Evolutionary conservation across 2,888 invertebrate genomes (phyloP).

Genomic region (Nomada goodeniana): DNA sequence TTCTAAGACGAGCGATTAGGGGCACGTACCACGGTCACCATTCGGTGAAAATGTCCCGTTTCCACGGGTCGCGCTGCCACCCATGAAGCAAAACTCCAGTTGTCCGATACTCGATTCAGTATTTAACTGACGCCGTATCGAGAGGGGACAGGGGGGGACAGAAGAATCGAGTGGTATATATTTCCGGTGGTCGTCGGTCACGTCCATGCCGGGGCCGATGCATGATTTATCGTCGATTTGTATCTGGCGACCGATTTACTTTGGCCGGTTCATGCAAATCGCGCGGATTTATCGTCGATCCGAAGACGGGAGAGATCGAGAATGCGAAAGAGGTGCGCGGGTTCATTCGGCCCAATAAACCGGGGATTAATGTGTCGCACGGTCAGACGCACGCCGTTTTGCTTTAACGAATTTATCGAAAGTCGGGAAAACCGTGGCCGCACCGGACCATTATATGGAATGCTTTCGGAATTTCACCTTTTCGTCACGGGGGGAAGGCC

Average conservation of each 20-base stretch:
- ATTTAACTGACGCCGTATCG: slow-evolving; percentile 28
- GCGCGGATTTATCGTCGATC: slow-evolving; percentile 27
- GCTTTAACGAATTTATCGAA: slow-evolving; percentile 13
- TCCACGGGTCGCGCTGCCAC: slow-evolving; percentile 27
- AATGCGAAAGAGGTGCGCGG: background rate
- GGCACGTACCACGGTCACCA: slow-evolving; percentile 13
- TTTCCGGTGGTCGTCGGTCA: slow-evolving; percentile 25
- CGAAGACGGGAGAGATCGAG: background rate
- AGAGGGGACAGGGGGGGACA: slow-evolving; percentile 11
- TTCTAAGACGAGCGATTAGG: slow-evolving; percentile 31
- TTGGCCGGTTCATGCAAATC: slow-evolving; percentile 36
- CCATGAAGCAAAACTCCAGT: slow-evolving; percentile 25
- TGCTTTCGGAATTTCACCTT: slow-evolving; percentile 27
- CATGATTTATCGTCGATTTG: slow-evolving; percentile 52
- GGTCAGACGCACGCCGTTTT: background rate
- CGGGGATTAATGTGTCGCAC: slow-evolving; percentile 7
- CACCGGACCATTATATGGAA: background rate
- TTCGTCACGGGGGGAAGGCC: slow-evolving; percentile 9
- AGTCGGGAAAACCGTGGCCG: slow-evolving; percentile 20
- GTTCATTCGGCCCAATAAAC: background rate
- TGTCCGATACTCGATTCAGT: slow-evolving; percentile 22
- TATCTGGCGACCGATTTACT: slow-evolving; percentile 36
- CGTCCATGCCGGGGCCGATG: slow-evolving; percentile 20
- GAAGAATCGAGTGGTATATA: slow-evolving; percentile 27
- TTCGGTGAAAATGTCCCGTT: slow-evolving; percentile 51